Evolutionary conservation across 2,888 invertebrate genomes (phyloP).

Genomic region (Campopleginae sp.): DNA sequence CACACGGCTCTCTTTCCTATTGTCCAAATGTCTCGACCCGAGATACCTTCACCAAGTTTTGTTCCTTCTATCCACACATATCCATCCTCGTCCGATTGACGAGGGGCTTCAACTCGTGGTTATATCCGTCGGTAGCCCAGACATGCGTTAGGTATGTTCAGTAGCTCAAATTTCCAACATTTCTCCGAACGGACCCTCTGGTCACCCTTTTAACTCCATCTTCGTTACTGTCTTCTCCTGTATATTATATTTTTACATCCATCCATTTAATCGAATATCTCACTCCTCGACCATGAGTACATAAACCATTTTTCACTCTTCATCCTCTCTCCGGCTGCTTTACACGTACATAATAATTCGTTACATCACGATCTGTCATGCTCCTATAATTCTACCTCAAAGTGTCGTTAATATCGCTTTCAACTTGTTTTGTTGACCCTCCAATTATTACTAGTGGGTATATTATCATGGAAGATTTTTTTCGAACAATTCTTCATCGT

Average conservation of each 20-base stretch:
- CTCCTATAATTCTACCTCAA: neutral
- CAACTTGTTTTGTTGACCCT: slow-evolving; percentile 8
- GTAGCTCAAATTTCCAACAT: slow-evolving; percentile 69
- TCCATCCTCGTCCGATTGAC: slow-evolving; percentile 61
- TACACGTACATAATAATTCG: slow-evolving; percentile 46
- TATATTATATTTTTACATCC: slow-evolving; percentile 45
- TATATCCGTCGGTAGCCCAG: slow-evolving; percentile 40
- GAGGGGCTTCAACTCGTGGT: slow-evolving; percentile 63
- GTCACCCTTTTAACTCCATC: slow-evolving; percentile 41
- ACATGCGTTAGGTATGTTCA: slow-evolving; percentile 54
- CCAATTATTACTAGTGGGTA: slow-evolving; percentile 2
- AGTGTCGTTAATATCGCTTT: slow-evolving; percentile 29
- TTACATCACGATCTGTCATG: slow-evolving; percentile 54
- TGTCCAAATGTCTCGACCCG: slow-evolving; percentile 74
- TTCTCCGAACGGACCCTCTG: slow-evolving; percentile 55
- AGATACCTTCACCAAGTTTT: slow-evolving; percentile 73
- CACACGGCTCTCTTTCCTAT: slow-evolving; percentile 72
- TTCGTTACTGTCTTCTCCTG: slow-evolving; percentile 50
- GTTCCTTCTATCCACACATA: slow-evolving; percentile 72
- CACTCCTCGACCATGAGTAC: slow-evolving; percentile 11
- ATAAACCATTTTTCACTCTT: slow-evolving; percentile 42
- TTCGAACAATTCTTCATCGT: neutral
- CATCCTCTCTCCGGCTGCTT: slow-evolving; percentile 34
- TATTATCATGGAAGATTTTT: neutral
- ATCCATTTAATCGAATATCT: slow-evolving; percentile 47